phyloP scores from a whole-genome alignment of 2,797 vertebrate genomes.

The Aselliscus stoliczkanus region DNA sequence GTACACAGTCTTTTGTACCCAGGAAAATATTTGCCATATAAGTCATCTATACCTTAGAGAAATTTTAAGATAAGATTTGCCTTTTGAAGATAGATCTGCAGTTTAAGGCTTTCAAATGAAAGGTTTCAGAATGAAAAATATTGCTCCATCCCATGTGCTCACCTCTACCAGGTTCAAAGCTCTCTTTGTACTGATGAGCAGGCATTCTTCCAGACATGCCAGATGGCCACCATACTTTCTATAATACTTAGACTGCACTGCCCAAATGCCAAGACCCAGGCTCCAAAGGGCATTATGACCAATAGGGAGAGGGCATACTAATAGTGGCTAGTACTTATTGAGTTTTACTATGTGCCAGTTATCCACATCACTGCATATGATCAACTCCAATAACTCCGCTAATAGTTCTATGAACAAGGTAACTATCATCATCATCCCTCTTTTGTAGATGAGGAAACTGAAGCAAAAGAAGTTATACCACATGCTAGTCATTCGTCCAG shows the following conservation, averaged over 20 bases:
- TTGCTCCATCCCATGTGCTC: not conserved
- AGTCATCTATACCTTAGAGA: not conserved
- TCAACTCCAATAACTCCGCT: not conserved
- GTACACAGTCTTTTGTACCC: not conserved
- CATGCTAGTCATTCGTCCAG: not conserved
- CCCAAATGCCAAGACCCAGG: not conserved
- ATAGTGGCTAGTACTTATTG: not conserved
- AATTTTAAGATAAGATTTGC: not conserved
- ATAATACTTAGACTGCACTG: not conserved
- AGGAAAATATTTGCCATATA: conserved; percentile 6
- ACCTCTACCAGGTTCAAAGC: not conserved
- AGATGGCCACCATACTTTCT: not conserved
- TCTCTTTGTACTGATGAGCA: not conserved
- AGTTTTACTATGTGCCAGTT: not conserved
- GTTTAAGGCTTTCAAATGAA: not conserved
- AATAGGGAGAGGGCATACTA: not conserved
- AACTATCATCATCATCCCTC: not conserved
- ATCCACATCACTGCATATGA: not conserved
- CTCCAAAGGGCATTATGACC: not conserved
- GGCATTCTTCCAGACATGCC: not conserved
- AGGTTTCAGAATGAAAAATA: not conserved
- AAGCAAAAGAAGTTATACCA: not conserved
- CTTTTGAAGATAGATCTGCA: not conserved
- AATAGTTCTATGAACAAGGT: not conserved
- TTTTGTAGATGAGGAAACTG: not conserved